Conservation (phyloP, 2,797 vertebrate genomes). For the Squalus acanthias region DNA sequence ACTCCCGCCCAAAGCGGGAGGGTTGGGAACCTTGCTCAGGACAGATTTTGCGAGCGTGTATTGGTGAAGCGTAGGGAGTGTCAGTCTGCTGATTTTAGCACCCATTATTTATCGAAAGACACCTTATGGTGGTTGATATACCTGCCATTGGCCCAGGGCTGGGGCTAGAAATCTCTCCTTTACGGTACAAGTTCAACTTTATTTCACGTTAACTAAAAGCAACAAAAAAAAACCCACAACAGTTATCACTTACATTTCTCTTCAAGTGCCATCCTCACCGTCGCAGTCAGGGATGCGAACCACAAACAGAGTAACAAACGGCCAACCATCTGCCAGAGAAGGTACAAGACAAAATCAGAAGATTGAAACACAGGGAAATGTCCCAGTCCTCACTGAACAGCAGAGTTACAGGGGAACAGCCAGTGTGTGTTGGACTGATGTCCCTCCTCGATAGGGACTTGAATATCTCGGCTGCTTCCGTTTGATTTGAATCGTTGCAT, state of each 20-base stretch:
- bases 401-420: neutral
- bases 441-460: neutral
- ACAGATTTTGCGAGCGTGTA: neutral
- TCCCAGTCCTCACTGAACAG: neutral
- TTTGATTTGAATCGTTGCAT: neutral
- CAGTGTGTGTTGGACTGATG: neutral
- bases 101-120: neutral
- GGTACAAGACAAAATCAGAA: neutral
- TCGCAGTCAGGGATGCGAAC: neutral
- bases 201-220: neutral
- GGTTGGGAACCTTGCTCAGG: neutral
- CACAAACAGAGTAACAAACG: neutral
- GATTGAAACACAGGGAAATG: too few species aligned
- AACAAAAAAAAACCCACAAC: neutral
- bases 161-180: neutral
- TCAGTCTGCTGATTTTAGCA: neutral
- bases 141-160: neutral
- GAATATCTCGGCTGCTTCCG: too few species aligned
- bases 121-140: neutral
- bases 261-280: neutral
- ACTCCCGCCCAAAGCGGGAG: neutral
- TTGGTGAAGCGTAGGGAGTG: neutral
- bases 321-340: constrained; percentile 21
- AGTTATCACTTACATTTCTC: neutral
- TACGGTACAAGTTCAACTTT: neutral